Evolutionary conservation across 2,113 vertebrate genomes (phyloP), one percentile per base, ranked within the genome.

Genomic region (Nerophis ophidion): DNA sequence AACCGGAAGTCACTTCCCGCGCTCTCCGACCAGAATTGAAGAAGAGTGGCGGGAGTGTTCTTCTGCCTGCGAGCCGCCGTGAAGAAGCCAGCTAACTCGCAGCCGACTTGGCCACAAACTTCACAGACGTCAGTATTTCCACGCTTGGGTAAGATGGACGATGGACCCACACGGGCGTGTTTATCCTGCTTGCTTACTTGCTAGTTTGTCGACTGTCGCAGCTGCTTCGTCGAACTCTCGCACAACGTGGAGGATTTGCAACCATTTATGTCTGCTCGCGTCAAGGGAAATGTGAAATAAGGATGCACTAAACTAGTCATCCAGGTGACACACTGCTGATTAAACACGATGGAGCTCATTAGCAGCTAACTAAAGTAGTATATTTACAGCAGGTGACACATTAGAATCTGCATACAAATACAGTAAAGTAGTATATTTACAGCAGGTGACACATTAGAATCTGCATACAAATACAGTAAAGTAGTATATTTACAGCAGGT

Each of bases 41-140:
- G 68, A 48, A 44, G 60, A 68, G 71, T 89, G 90, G 90, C 88
- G 88, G 87, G 90, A 90, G 84, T 48, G 63, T 61, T 61, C 72
- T 68, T 77, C 61, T 54, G 42, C 4, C 10, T 3, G 60, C n/a
- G 17, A 13, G n/a, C 34, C n/a, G 57, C 35, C 12, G 52, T 26
- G 7, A 13, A 48, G 50, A 60, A 54, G 19, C 15, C 47, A 59
- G 45, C 14, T 5, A 40, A 12, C 16, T 8, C 11, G 65, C 19
- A 61, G 45, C 61, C 57, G 60, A 61, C 64, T 61, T 34, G 1
- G 0, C 10, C 6, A 33, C 10, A 52, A 66, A 54, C 4, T 45
- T 5, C 17, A 15, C 35, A 4, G 8, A 36, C 5, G 5, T 2
- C 50, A 35, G 2, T n/a, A 35, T 42, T 26, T 54, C 42, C 0